Percentiles rank a stretch among this genome's conserved stretches.
These are phyloP conservation scores for Neosalanx taihuensis DNA, from an alignment of 2,797 vertebrate species.

Conservation along the genomic window DNA sequence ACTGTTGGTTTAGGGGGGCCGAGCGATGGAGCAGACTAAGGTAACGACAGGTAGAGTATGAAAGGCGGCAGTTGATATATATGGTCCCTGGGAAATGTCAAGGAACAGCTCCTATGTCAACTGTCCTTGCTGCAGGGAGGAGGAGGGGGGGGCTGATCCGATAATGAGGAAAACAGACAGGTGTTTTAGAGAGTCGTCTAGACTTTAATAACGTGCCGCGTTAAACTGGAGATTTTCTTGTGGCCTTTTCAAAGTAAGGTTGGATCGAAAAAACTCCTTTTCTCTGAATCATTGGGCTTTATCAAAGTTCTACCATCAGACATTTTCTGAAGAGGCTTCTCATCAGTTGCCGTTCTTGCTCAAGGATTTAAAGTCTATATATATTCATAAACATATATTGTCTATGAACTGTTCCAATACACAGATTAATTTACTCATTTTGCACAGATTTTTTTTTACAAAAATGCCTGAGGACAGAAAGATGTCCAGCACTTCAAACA, in stretches of 20 bases:
- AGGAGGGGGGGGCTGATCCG: background rate
- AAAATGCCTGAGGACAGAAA: background rate
- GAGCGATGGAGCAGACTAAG: slow-evolving; percentile 5
- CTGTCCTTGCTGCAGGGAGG: slow-evolving; percentile 12
- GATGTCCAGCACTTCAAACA: background rate
- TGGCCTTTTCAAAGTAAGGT: background rate
- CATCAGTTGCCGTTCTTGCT: background rate
- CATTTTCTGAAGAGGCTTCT: background rate
- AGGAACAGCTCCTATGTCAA: slow-evolving; percentile 22
- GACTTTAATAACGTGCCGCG: slow-evolving; percentile 2
- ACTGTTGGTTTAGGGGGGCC: slow-evolving; percentile 14
- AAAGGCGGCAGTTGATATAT: slow-evolving; percentile 20
- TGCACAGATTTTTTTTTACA: background rate
- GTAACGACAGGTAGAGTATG: background rate
- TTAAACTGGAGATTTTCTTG: background rate
- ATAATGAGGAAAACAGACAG: slow-evolving; percentile 28
- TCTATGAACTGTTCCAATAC: background rate
- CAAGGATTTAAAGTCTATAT: background rate
- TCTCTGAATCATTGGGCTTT: background rate
- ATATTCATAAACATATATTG: background rate
- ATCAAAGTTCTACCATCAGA: background rate
- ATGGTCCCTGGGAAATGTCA: slow-evolving; percentile 26
- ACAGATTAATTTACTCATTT: background rate
- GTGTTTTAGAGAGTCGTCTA: slow-evolving; percentile 6
- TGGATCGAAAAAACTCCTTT: background rate